Conservation (phyloP, 2,113 vertebrate species). For the Ceyx margarethae region DNA sequence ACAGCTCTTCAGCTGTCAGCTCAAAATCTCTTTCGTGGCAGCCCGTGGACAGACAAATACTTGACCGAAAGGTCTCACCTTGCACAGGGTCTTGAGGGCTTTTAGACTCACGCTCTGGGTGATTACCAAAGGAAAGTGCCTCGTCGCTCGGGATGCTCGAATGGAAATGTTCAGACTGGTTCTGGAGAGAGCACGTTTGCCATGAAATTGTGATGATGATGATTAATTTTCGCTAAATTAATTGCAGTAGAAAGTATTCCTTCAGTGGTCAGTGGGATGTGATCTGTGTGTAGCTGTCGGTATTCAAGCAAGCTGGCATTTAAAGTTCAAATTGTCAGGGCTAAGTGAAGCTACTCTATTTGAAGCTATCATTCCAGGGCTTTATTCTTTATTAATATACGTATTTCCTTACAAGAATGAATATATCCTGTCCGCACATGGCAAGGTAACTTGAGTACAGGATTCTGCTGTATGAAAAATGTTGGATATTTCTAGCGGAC, state of each 20-base stretch:
- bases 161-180: neutral
- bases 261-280: neutral
- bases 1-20: neutral
- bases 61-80: neutral
- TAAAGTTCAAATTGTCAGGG: neutral
- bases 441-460: neutral
- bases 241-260: neutral
- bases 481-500: neutral
- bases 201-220: neutral
- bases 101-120: neutral
- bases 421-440: neutral
- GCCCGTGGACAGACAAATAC: neutral
- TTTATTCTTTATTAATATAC: neutral
- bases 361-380: neutral
- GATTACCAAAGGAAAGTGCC: neutral
- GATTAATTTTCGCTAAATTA: neutral
- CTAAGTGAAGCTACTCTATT: neutral
- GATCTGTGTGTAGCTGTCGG: neutral
- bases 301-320: neutral
- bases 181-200: neutral
- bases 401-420: neutral
- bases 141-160: rapidly evolving
- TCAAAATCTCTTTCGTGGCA: neutral
- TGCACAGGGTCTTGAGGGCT: neutral
- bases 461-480: neutral